phyloP scores from a whole-genome alignment of 2,113 vertebrate genomes.

The Cheilinus undulatus region DNA sequence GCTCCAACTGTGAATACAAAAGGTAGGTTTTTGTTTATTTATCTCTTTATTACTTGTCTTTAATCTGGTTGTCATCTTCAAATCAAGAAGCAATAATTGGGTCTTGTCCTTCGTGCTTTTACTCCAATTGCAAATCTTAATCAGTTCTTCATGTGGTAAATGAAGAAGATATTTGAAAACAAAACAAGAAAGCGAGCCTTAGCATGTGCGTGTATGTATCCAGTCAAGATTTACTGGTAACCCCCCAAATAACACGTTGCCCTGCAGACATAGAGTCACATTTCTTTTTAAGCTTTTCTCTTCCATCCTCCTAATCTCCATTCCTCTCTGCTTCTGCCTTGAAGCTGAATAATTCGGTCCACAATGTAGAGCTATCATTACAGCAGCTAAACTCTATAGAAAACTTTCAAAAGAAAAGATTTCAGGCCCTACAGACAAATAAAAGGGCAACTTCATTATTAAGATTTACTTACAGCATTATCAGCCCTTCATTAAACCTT shows the following conservation, averaged over 20 bases:
- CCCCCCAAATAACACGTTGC: background rate
- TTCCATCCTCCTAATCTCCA: background rate
- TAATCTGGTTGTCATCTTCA: background rate
- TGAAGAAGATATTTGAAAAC: no score
- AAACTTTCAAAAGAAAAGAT: background rate
- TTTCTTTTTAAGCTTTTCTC: constrained; percentile 24
- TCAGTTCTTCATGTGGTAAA: no score
- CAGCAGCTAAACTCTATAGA: background rate
- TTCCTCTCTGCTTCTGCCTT: background rate
- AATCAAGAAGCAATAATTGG: background rate
- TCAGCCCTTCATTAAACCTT: background rate
- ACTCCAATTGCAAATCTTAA: background rate
- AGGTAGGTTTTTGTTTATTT: background rate
- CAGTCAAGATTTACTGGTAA: background rate
- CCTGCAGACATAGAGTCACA: constrained; percentile 7
- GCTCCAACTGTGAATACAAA: constrained; percentile 79
- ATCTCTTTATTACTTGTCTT: background rate
- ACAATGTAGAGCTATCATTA: constrained; percentile 2
- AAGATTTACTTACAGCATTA: background rate
- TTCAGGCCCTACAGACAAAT: background rate
- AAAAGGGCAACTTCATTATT: background rate
- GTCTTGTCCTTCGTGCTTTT: background rate
- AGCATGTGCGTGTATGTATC: background rate
- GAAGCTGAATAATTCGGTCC: constrained; percentile 25
- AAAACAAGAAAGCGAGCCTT: no score